These are phyloP conservation scores for Heliangelus exortis DNA, from an alignment of 2,797 vertebrate genomes.

Conservation along the genomic window DNA sequence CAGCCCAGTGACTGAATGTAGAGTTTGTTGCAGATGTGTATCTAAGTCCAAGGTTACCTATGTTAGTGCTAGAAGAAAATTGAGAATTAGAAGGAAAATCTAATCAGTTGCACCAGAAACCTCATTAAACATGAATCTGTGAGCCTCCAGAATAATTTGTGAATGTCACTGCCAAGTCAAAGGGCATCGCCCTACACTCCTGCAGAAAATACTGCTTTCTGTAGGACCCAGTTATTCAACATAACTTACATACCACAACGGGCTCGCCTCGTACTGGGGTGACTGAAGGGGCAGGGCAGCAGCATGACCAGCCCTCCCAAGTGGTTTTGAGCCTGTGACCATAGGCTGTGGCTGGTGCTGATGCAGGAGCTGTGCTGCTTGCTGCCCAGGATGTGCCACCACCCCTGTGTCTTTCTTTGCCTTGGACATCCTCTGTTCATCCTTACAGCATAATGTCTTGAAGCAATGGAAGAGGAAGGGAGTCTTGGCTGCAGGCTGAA, in stretches of 20 bases:
- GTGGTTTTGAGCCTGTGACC: neutral
- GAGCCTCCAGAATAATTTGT: neutral
- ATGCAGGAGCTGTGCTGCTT: neutral
- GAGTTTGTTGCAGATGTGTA: neutral
- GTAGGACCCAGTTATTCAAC: neutral
- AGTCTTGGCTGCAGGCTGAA: neutral
- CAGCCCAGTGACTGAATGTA: neutral
- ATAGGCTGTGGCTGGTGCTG: rapidly evolving
- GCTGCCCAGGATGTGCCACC: neutral
- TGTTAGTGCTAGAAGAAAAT: neutral
- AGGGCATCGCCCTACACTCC: neutral
- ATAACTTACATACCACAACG: no score
- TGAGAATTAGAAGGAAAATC: neutral
- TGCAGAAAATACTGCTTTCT: neutral
- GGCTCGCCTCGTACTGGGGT: neutral
- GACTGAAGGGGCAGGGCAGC: neutral
- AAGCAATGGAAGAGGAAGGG: neutral
- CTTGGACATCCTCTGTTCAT: neutral
- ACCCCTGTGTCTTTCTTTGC: neutral
- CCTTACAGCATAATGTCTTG: neutral
- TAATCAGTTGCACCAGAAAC: neutral
- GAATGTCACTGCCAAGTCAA: neutral
- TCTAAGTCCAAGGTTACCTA: neutral
- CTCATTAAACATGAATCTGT: neutral
- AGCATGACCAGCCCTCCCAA: neutral